phyloP scores from a whole-genome alignment of 2,797 vertebrate genomes.

The Tapirus indicus region DNA sequence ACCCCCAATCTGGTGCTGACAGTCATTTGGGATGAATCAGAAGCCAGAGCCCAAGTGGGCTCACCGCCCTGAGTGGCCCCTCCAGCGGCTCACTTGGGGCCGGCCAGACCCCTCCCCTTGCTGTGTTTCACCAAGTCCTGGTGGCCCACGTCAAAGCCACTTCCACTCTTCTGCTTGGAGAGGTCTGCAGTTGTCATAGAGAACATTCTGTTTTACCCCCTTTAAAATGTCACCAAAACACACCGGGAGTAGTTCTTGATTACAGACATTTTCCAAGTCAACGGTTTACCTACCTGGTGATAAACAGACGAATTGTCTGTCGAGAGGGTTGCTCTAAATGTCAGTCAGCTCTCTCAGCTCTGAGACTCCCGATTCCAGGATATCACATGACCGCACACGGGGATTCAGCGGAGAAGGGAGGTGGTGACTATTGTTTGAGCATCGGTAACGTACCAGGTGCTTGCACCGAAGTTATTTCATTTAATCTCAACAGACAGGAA shows the following conservation, averaged over 20 bases:
- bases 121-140: not conserved
- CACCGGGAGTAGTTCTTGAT: constrained; percentile 48
- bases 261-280: constrained; percentile 52
- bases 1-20: not conserved
- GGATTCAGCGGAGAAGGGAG: not conserved
- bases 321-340: constrained; percentile 14
- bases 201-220: constrained; percentile 63
- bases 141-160: not conserved
- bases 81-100: rapidly evolving
- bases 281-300: not conserved
- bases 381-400: not conserved
- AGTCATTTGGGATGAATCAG: not conserved
- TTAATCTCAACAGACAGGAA: not conserved
- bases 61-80: not conserved
- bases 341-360: constrained; percentile 11
- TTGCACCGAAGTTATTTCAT: not conserved
- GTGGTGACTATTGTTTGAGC: not conserved
- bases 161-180: not conserved
- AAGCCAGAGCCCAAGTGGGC: not conserved
- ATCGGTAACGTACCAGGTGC: not conserved
- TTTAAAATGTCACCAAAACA: constrained; percentile 72
- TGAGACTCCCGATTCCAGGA: not conserved
- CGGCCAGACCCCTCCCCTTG: not conserved
- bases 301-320: not conserved
- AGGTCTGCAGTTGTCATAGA: constrained; percentile 23